Evolutionary conservation across 2,888 invertebrate species (phyloP).

Genomic region (Diarsia dahlii): DNA sequence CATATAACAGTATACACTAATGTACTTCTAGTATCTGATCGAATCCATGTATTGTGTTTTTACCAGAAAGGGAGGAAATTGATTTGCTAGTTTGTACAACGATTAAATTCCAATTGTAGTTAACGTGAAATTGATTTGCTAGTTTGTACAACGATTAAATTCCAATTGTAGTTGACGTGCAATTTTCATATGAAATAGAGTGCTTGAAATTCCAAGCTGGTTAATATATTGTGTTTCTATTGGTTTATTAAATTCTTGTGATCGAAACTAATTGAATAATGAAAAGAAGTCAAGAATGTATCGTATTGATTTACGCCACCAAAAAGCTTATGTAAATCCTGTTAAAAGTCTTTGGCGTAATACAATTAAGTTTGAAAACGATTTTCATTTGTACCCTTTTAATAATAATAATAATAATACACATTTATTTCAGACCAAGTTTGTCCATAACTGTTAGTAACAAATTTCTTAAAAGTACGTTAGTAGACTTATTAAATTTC

Average conservation of each 20-base stretch:
- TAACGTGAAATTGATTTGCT: constrained; percentile 6
- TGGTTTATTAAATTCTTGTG: background rate
- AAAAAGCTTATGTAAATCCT: too few relatives aligned
- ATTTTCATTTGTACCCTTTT: background rate
- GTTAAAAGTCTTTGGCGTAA: background rate
- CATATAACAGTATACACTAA: background rate
- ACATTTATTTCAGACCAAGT: too few relatives aligned
- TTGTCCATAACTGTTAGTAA: too few relatives aligned
- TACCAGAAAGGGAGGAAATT: background rate
- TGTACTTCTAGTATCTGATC: background rate
- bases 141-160: background rate
- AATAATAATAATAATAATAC: too few relatives aligned
- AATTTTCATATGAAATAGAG: background rate
- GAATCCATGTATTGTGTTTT: background rate
- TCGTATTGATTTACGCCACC: too few relatives aligned
- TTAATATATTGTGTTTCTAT: background rate
- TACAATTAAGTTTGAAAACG: background rate
- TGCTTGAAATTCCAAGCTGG: background rate
- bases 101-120: constrained; percentile 3
- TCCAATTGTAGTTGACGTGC: background rate
- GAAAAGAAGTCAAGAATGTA: too few relatives aligned
- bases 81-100: background rate
- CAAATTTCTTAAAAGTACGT: too few relatives aligned
- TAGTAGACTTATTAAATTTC: too few relatives aligned
- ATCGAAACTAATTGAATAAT: too few relatives aligned